Evolutionary conservation across 2,888 invertebrate species (phyloP), one percentile per base, ranked within the genome.

Genomic region (Coelopa pilipes): DNA sequence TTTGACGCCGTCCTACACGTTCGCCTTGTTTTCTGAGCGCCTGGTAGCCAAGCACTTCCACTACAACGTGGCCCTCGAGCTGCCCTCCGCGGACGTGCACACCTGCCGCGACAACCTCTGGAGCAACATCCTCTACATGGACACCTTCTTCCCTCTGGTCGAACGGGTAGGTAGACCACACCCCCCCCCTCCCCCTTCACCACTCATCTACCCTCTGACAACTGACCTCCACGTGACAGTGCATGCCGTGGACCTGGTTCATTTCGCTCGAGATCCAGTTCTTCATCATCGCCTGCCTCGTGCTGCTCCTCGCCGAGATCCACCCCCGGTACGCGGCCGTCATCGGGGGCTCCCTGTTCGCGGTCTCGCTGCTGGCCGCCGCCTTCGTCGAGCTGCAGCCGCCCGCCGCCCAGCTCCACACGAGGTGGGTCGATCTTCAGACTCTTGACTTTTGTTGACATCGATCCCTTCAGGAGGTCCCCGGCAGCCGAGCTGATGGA

Each of bases 181-280:
- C 34, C 34, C 34, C 34, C 7, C 7, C 34, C 7, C 34, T 4
- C 34, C 34, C 34, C 34, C 7, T 34, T 34, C 34, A 7, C 50
- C 21, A 13, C 45, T 24, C 3, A 10, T 60, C 49, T 62, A 11
- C 5, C 7, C 21, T 66, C 53, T 47, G 62, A 17, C 0, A 60
- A 10, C n/a, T n/a, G n/a, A n/a, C n/a, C n/a, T n/a, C n/a, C n/a
- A n/a, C n/a, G n/a, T 53, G 49, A 34, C 15, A 94, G 94, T 95
- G 94, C 80, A 92, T 94, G 92, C 89, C 93, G 70, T 92, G 94
- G 90, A 93, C 94, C 74, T 94, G 94, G 94, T 93, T 93, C 85
- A 87, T 94, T 69, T 92, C 93, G 0, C 90, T 92, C 80, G 94
- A 94, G 86, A 92, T 92, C 0, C 93, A 93, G 82, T 91, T 94